A percentile compares a stretch with the other conserved stretches of the same genome.
These are phyloP conservation scores for Adelosebastes latens DNA, from an alignment of 2,797 vertebrate genomes.

Conservation along the genomic window DNA sequence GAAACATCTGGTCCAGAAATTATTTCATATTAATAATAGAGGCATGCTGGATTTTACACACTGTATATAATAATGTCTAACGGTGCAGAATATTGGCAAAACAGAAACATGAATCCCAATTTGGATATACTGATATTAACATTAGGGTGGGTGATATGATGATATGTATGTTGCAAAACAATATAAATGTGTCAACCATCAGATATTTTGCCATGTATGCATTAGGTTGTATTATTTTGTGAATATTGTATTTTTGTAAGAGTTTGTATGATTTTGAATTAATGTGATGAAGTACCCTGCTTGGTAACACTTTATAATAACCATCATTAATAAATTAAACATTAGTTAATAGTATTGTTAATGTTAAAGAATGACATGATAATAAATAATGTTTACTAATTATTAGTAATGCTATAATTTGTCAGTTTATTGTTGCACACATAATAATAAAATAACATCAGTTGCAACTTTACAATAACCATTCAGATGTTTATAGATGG, in stretches of 20 bases:
- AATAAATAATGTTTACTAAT: background rate
- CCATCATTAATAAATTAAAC: too few relatives aligned
- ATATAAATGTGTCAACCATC: background rate
- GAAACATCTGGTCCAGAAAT: background rate
- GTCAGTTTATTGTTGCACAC: background rate
- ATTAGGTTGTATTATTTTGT: background rate
- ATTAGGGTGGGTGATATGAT: background rate
- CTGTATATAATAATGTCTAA: background rate
- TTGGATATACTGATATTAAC: background rate
- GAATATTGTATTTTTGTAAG: background rate
- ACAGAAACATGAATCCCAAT: background rate
- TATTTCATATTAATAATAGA: background rate
- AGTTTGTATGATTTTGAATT: background rate
- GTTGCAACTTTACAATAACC: too few relatives aligned
- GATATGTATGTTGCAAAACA: background rate
- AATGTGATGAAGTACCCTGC: background rate
- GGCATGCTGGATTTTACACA: background rate
- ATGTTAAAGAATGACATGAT: background rate
- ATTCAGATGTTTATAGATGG: too few relatives aligned
- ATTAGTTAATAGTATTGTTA: fast-evolving
- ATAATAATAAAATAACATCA: too few relatives aligned
- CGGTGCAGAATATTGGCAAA: background rate
- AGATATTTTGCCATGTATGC: background rate
- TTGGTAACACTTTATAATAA: too few relatives aligned
- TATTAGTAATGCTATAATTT: fast-evolving